A percentile compares a stretch with the other conserved stretches of the same genome.
These are phyloP conservation scores for Diaprepes abbreviatus DNA, from an alignment of 2,888 invertebrate genomes.

Conservation along the genomic window DNA sequence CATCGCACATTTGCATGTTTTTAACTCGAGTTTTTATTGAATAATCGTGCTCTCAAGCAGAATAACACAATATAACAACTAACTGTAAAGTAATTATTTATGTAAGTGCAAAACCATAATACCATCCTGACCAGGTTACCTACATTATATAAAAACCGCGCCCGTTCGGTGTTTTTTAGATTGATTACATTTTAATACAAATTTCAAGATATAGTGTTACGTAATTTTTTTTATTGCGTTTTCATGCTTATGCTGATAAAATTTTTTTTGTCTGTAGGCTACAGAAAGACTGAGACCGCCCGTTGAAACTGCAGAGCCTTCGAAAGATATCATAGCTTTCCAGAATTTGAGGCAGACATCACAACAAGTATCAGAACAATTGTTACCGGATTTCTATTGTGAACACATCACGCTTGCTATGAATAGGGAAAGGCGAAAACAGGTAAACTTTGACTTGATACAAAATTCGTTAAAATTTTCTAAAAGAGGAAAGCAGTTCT, in stretches of 20 bases:
- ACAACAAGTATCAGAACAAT: slow-evolving; percentile 78
- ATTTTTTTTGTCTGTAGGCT: slow-evolving; percentile 69
- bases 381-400: slow-evolving; percentile 92
- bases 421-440: slow-evolving; percentile 91
- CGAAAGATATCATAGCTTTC: slow-evolving; percentile 76
- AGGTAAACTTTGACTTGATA: no score
- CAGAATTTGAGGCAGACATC: slow-evolving; percentile 78
- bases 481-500: no score
- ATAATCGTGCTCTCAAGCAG: slow-evolving; percentile 10
- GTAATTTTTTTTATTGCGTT: no score
- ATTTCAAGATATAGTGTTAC: no score
- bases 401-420: slow-evolving; percentile 94
- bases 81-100: slow-evolving; percentile 21
- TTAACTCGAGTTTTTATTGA: slow-evolving; percentile 10
- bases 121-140: background rate
- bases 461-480: no score
- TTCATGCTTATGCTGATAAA: no score
- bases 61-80: background rate
- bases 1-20: slow-evolving; percentile 2
- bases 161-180: background rate
- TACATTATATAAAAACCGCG: background rate
- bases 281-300: slow-evolving; percentile 79
- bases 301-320: slow-evolving; percentile 79
- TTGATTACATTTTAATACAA: background rate
- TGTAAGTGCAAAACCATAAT: slow-evolving; percentile 11